Conservation (phyloP, 2,113 vertebrate species). For the Genyomyrus donnyi region DNA sequence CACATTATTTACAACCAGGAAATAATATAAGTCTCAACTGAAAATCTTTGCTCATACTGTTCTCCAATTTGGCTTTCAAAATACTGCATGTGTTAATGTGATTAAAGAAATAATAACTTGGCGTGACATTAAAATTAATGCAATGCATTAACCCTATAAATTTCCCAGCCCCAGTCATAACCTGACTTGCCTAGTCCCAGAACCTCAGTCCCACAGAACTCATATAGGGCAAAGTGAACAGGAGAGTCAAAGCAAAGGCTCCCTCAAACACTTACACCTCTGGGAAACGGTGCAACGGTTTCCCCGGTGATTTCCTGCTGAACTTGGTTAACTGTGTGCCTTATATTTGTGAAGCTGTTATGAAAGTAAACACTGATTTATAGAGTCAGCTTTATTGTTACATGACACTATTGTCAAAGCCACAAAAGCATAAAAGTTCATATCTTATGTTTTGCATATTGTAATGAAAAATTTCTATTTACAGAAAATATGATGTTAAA, state of each 20-base stretch:
- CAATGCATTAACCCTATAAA: background rate
- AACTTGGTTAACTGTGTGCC: background rate
- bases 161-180: background rate
- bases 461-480: background rate
- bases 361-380: background rate
- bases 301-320: background rate
- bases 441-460: background rate
- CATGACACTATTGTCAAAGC: background rate
- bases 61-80: background rate
- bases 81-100: background rate
- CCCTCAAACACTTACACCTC: background rate
- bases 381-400: background rate
- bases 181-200: background rate
- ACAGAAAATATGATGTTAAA: background rate
- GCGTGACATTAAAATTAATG: background rate
- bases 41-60: background rate
- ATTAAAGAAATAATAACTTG: background rate
- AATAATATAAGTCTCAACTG: background rate
- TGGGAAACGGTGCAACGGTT: background rate
- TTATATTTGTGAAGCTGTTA: background rate
- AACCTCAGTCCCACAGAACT: background rate
- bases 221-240: background rate
- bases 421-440: background rate
- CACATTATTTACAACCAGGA: background rate
- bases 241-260: background rate